These are phyloP conservation scores for human (Homo sapiens) DNA, from an alignment of 2,113 vertebrate genomes.

Conservation along the genomic window DNA sequence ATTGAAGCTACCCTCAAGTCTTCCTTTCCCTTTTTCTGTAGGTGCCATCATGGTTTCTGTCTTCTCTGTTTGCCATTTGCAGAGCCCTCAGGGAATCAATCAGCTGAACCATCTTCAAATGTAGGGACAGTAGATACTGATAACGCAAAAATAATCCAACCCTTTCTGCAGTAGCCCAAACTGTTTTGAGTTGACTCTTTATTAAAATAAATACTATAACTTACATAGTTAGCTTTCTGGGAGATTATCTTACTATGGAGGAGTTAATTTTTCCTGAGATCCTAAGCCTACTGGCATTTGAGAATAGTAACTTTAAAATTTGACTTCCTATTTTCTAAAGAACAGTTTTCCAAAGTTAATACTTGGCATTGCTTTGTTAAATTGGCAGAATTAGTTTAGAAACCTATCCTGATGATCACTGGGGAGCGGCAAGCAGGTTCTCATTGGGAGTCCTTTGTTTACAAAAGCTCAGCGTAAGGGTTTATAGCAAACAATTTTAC, in stretches of 20 bases:
- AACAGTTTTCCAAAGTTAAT: conserved; percentile 1
- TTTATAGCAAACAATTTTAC: neutral
- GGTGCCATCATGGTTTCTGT: conserved; percentile 23
- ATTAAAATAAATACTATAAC: conserved; percentile 1
- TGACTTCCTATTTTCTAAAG: neutral
- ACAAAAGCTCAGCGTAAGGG: neutral
- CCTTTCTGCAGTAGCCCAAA: conserved; percentile 25
- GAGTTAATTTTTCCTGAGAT: neutral
- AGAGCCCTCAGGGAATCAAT: neutral
- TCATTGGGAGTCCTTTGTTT: neutral
- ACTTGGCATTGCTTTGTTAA: conserved; percentile 40
- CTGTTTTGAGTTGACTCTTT: neutral
- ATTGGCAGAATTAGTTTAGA: conserved; percentile 38
- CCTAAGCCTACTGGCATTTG: neutral
- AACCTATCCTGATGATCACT: neutral
- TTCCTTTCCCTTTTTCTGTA: conserved; percentile 12
- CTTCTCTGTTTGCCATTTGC: neutral
- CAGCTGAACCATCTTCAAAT: neutral
- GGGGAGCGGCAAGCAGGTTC: neutral
- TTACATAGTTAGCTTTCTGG: neutral
- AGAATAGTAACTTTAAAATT: conserved; percentile 34
- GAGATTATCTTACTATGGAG: neutral
- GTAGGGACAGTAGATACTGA: neutral
- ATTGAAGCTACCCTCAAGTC: neutral
- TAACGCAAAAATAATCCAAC: neutral